phyloP scores from a whole-genome alignment of 1,140 invertebrate genomes.

The Sycophaga agraensis region DNA sequence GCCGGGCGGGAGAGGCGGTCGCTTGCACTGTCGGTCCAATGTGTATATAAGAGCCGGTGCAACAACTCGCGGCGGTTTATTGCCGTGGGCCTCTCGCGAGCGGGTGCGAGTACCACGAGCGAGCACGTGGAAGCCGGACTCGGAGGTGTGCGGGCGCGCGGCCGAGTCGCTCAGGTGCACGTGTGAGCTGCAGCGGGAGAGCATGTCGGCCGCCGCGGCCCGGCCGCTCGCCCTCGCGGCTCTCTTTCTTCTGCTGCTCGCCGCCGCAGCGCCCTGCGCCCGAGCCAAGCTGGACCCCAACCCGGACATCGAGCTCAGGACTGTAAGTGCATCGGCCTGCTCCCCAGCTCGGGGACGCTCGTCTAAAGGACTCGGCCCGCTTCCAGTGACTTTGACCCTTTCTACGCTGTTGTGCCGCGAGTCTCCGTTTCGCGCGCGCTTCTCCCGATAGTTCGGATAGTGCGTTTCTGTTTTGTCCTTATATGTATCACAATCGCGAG shows the following conservation, averaged over 20 bases:
- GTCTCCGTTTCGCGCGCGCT: no score
- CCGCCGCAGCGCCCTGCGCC: not conserved
- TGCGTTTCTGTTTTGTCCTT: no score
- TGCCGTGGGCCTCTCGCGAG: not conserved
- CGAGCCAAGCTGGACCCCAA: conserved; percentile 36
- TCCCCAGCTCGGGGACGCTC: no score
- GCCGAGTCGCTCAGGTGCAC: not conserved
- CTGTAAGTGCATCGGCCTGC: conserved; percentile 40
- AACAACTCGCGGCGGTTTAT: conserved; percentile 15
- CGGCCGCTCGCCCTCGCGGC: not conserved
- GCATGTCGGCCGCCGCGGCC: not conserved
- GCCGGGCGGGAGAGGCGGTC: no score
- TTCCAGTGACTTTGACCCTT: no score
- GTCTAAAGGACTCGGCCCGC: no score
- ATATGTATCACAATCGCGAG: no score
- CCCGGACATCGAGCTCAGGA: conserved; percentile 44
- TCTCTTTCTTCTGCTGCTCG: not conserved
- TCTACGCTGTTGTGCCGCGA: no score
- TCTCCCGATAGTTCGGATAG: no score
- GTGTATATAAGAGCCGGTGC: conserved; percentile 32
- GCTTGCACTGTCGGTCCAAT: no score
- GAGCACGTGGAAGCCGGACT: not conserved
- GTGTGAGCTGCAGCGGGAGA: not conserved
- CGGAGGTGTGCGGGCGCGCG: not conserved
- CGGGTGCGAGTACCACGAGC: not conserved